Base-by-base conservation (phyloP, 2,797 vertebrate species). In the Chromobotia macracanthus region DNA sequence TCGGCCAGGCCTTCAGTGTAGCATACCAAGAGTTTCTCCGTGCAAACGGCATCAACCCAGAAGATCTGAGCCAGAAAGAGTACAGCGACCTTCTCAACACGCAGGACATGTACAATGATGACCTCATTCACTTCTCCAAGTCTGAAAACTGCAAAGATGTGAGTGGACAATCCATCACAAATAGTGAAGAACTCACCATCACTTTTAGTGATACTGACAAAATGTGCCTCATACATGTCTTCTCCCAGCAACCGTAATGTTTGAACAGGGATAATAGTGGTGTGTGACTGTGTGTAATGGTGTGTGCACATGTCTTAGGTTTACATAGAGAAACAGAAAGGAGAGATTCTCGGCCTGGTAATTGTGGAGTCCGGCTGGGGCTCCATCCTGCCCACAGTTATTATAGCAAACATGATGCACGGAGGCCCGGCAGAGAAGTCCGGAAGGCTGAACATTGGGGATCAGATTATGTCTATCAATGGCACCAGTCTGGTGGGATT, bases 381-480 rank as follows among this genome's bases (percentile, higher is more conserved):
- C 69, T 99, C 97, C 88, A 98, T 99, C 92, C 87, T 99, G 61
- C 97, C 97, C 8, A 99, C 97, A 0, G 97, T 98, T 87, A 98
- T 99, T 84, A 97, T 99, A 69, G 97, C 97, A 83, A 99, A 95
- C 90, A 97, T 99, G 95, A 97, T 98, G 97, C 97, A 99, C 2
- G 96, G 95, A 63, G 97, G 97, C 70, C 97, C 97, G 0, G 96
- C 97, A 0, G 97, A 98, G 89, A 95, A 96, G 79, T 98, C 96
- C 1, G 96, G 97, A 23, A 94, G 94, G 78, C 90, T 99, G 80
- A 98, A 96, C 79, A 97, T 98, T 5, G 97, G 97, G 51, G 97
- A 99, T 88, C 97, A 98, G 91, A 98, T 99, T 80, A 99, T 98
- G 97, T 99, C 97, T n/a, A 96, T 99, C 76, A 98, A 98, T 1